phyloP scores from a whole-genome alignment of 2,888 invertebrate species.

The Agrilus biguttatus region DNA sequence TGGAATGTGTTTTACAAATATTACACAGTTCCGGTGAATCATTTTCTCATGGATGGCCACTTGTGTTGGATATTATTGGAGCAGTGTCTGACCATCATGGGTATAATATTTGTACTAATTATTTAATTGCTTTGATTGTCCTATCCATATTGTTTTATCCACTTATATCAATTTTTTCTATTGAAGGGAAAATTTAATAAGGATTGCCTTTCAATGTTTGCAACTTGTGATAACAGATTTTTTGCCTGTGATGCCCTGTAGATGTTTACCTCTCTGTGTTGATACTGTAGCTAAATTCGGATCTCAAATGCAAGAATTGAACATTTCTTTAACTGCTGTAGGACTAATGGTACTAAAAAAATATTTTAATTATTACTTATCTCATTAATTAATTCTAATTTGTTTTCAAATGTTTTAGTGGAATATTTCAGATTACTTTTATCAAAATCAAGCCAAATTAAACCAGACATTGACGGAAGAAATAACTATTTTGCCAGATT shows the following conservation, averaged over 20 bases:
- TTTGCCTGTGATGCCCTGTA: conserved; percentile 80
- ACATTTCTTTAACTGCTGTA: conserved; percentile 93
- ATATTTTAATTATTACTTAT: conserved; percentile 4
- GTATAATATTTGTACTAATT: conserved; percentile 30
- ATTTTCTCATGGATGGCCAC: conserved; percentile 88
- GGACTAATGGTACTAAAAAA: conserved; percentile 67
- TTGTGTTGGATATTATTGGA: conserved; percentile 88
- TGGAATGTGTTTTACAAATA: conserved; percentile 87
- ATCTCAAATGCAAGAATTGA: conserved; percentile 88
- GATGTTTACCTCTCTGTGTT: conserved; percentile 79
- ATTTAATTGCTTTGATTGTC: not conserved
- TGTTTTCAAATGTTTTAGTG: conserved; percentile 51
- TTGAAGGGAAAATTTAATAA: conserved; percentile 71
- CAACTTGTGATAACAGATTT: conserved; percentile 92
- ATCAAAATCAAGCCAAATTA: conserved; percentile 82
- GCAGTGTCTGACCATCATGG: conserved; percentile 87
- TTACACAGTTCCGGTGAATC: conserved; percentile 88
- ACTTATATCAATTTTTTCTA: conserved; percentile 6
- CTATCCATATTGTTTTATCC: conserved; percentile 9
- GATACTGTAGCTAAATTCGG: conserved; percentile 93
- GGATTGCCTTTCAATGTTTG: conserved; percentile 90
- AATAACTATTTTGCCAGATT: conserved; percentile 64
- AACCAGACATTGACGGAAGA: conserved; percentile 60
- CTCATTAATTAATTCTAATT: conserved; percentile 4
- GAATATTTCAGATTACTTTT: conserved; percentile 97